A percentile compares a stretch with the other conserved stretches of the same genome.
Conservation (phyloP, 1,140 invertebrate species). For the Varroa destructor region DNA sequence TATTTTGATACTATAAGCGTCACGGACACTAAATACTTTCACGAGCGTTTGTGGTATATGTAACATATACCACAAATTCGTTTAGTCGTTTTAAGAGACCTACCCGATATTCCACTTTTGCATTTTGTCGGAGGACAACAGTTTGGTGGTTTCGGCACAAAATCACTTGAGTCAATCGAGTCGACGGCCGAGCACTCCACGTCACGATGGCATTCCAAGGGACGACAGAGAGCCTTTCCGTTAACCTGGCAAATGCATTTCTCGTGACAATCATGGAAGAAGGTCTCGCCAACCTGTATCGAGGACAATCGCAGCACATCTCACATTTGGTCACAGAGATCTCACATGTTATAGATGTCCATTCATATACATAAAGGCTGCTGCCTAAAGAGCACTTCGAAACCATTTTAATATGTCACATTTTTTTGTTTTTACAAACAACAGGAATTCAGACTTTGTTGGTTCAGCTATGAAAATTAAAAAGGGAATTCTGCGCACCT, state of each 20-base stretch:
- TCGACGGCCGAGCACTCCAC: constrained; percentile 73
- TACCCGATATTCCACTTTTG: constrained; percentile 35
- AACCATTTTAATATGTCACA: not conserved
- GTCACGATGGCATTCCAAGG: constrained; percentile 39
- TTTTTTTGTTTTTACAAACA: not conserved
- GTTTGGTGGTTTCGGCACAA: constrained; percentile 55
- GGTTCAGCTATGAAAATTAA: no score
- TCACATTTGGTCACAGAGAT: not conserved
- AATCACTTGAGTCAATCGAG: constrained; percentile 50
- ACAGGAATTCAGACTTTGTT: no score
- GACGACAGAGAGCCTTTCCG: constrained; percentile 37
- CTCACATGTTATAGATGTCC: not conserved
- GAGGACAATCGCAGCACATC: not conserved
- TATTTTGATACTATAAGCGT: no score
- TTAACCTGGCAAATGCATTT: constrained; percentile 14
- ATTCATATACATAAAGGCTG: no score
- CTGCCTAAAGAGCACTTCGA: no score
- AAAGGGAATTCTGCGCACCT: not conserved
- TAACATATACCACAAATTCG: no score
- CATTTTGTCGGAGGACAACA: constrained; percentile 57
- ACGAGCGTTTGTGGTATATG: no score
- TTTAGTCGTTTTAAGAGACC: no score
- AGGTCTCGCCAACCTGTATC: constrained; percentile 10
- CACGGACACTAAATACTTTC: no score
- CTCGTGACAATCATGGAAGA: constrained; percentile 19